Base-by-base conservation (phyloP, 2,888 invertebrate genomes). In the Drosophila demipolita region DNA sequence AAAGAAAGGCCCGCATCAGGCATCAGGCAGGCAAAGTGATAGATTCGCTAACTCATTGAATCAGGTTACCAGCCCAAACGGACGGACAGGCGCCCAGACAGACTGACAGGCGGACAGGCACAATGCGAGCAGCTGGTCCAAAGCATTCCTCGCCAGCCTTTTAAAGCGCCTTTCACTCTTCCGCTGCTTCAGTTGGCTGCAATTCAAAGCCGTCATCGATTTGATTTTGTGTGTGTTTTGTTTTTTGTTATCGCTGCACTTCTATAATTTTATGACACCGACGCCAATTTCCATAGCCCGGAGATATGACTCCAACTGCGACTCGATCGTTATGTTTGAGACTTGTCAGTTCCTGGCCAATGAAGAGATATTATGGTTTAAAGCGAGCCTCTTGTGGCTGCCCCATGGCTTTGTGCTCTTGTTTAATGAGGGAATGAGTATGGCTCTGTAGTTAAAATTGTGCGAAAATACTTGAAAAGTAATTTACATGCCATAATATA, bases 51-150 rank as follows among this genome's bases (percentile, higher is more conserved):
- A 63, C 87, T 78, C 78, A 82, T 73, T 78, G 76, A 84, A 84
- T 84, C 85, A 87, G 84, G 87, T 87, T 87, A 85, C 73, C 80
- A 69, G 78, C 70, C 84, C 82, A 82, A 66, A 33, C 66, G 64
- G 15, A 20, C 48, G 1, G 58, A 29, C 42, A 26, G 20, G 3
- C 36, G 4, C 42, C n/a, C 59, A 17, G 50, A 32, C 49, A 15
- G 48, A 38, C 54, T 4, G 45, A 17, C 54, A 32, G 59, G 64
- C 66, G 65, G 60, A 66, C 57, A n/a, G n/a, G 60, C 57, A 70
- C 73, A 78, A 73, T 58, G 66, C 62, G 75, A 66, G 63, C 73
- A 76, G 79, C 80, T 80, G 79, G 29, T 20, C 42, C 32, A 36
- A 57, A 78, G 69, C 57, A 64, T 81, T 68, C 73, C 75, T 32